These are phyloP conservation scores for Lasioglossum malachurum DNA, from an alignment of 2,888 invertebrate species.

Conservation along the genomic window DNA sequence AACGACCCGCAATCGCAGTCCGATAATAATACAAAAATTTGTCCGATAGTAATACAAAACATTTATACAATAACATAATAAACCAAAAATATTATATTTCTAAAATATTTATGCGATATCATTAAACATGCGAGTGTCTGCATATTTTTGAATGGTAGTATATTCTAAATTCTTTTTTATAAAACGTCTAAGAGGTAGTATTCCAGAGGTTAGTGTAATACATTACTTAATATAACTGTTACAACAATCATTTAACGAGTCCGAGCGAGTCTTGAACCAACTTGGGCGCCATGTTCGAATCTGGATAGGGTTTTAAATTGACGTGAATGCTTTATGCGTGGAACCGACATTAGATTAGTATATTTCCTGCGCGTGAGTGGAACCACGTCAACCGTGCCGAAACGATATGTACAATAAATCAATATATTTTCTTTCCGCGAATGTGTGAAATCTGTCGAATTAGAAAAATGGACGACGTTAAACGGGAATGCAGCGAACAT, in stretches of 20 bases:
- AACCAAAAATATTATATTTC: too few species aligned
- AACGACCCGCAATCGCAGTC: too few species aligned
- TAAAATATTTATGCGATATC: too few species aligned
- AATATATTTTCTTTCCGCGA: slow-evolving; percentile 15
- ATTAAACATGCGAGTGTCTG: too few species aligned
- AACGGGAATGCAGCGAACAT: not conserved
- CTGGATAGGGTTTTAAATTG: not conserved
- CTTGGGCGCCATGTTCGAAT: not conserved
- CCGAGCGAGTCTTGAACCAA: not conserved
- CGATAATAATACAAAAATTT: too few species aligned
- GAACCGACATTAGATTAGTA: slow-evolving; percentile 42
- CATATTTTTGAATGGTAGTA: too few species aligned
- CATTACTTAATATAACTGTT: not conserved
- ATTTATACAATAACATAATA: too few species aligned
- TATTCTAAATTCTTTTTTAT: too few species aligned
- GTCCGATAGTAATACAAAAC: too few species aligned
- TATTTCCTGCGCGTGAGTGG: slow-evolving; percentile 46
- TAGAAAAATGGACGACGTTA: not conserved
- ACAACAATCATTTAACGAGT: not conserved
- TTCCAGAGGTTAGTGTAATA: too few species aligned
- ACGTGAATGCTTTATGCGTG: not conserved
- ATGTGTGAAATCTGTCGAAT: not conserved
- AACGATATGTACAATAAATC: not conserved
- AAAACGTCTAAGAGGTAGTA: too few species aligned
- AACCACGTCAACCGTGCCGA: slow-evolving; percentile 52